Conservation (phyloP, 2,888 invertebrate genomes). For the Tillus elongatus region DNA sequence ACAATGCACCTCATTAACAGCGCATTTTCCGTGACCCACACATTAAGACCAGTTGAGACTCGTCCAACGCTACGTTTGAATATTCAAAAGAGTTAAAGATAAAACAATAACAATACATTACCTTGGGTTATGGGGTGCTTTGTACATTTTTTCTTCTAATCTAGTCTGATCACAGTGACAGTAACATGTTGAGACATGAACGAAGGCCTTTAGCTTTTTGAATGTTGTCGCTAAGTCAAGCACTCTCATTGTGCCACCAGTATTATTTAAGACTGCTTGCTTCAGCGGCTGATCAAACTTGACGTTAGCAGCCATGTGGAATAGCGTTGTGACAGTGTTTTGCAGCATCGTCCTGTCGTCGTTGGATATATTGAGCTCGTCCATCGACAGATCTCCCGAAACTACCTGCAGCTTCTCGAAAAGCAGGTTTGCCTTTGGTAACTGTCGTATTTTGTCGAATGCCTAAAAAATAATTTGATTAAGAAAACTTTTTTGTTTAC, state of each 20-base stretch:
- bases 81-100: no score
- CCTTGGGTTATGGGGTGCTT: constrained; percentile 44
- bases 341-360: constrained; percentile 42
- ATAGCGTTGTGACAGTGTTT: constrained; percentile 51
- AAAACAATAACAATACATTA: constrained; percentile 16
- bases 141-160: constrained; percentile 74
- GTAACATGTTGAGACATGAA: constrained; percentile 88
- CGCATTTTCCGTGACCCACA: no score
- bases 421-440: constrained; percentile 25
- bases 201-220: constrained; percentile 45
- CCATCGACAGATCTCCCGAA: constrained; percentile 43
- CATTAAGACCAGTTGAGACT: no score
- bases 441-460: constrained; percentile 32
- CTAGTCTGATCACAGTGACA: constrained; percentile 75
- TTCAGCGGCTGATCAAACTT: constrained; percentile 58
- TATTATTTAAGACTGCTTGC: constrained; percentile 55
- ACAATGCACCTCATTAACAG: no score
- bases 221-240: constrained; percentile 32
- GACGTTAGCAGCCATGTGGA: constrained; percentile 67
- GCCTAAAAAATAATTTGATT: constrained; percentile 27
- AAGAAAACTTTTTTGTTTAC: no score
- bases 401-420: constrained; percentile 49
- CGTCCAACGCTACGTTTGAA: no score
- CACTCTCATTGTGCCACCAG: constrained; percentile 38
- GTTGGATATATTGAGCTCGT: constrained; percentile 40